Evolutionary conservation across 2,888 invertebrate genomes (phyloP), one percentile per base, ranked within the genome.

Genomic region (Apantesis nais): DNA sequence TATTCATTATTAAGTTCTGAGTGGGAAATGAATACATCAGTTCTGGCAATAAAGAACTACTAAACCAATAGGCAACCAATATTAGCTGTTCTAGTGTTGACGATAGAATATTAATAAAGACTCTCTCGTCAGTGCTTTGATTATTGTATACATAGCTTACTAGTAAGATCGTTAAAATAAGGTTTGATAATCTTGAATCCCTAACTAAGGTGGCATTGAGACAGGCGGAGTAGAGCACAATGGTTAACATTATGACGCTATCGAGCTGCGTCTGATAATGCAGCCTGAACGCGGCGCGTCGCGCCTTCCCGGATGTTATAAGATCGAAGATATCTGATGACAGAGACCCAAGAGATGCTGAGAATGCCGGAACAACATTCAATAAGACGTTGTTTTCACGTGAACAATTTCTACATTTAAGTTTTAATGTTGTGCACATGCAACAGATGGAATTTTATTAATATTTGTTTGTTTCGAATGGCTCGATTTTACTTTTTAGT

Each of bases 281-380:
- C 39, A 41, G 55, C 29, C 37, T 41, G 60, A 16, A 22, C 44
- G 25, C n/a, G 55, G 7, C 41, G 52, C 37, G 31, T 25, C 64
- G 31, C 64, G 58, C 62, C 22, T 9, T 31, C 2, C 31, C 68
- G 72, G 68, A 72, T 39, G 66, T 39, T 44, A 55, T 62, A 22
- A 62, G 65, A 72, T 61, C 52, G 70, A 41, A 71, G 79, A 70
- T 83, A 82, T 76, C 79, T 78, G 78, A 78, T 74, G 52, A 37
- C 55, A 67, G 29, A 44, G 62, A 62, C 65, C 58, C 64, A 22
- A 65, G 58, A 67, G 73, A 73, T 72, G 74, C 44, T 9, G 22
- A 22, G 48, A 68, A 25, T 63, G 31, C 58, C 41, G 61, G 52
- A 48, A 68, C 58, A 34, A 61, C 52, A 39, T 37, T 64, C 12